Percentiles rank a stretch among this genome's conserved stretches.
Evolutionary conservation across 2,888 invertebrate genomes (phyloP).

Genomic region (Ennomos quercinarius): DNA sequence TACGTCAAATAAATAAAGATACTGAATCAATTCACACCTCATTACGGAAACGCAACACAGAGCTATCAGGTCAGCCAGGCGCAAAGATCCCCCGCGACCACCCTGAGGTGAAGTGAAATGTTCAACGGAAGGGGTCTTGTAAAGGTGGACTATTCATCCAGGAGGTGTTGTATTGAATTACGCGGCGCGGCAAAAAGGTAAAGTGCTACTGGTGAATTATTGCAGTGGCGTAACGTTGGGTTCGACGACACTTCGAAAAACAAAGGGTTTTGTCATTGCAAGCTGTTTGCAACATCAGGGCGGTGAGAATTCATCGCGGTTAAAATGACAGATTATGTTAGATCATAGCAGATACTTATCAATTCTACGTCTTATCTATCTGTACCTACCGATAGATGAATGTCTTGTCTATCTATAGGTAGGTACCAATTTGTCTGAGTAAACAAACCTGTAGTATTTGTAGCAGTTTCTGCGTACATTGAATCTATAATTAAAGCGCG

Average conservation of each 20-base stretch:
- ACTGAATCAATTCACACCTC: constrained; percentile 29
- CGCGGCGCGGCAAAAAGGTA: constrained; percentile 59
- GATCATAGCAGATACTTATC: constrained; percentile 8
- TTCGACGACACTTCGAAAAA: constrained; percentile 62
- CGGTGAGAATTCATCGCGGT: not conserved
- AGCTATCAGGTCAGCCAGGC: constrained; percentile 23
- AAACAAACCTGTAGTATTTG: too few relatives aligned
- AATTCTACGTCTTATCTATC: too few relatives aligned
- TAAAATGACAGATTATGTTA: constrained; percentile 5
- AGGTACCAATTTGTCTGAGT: too few relatives aligned
- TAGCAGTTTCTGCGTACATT: too few relatives aligned
- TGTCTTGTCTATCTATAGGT: too few relatives aligned
- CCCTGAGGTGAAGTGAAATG: constrained; percentile 10
- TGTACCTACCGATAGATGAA: too few relatives aligned
- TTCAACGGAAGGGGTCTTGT: constrained; percentile 22
- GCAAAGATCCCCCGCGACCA: constrained; percentile 18
- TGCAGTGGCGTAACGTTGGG: constrained; percentile 57
- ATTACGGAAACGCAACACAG: constrained; percentile 35
- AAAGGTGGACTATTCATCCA: constrained; percentile 52
- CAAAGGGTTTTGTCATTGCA: constrained; percentile 47
- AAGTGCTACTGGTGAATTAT: constrained; percentile 55
- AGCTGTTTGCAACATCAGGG: constrained; percentile 26
- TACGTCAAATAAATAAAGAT: constrained; percentile 19
- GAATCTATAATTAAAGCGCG: too few relatives aligned
- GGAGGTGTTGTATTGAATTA: constrained; percentile 59